A percentile compares a stretch with the other conserved stretches of the same genome.
These are phyloP conservation scores for Sebastes aleutianus DNA, from an alignment of 2,797 vertebrate genomes.

Conservation along the genomic window DNA sequence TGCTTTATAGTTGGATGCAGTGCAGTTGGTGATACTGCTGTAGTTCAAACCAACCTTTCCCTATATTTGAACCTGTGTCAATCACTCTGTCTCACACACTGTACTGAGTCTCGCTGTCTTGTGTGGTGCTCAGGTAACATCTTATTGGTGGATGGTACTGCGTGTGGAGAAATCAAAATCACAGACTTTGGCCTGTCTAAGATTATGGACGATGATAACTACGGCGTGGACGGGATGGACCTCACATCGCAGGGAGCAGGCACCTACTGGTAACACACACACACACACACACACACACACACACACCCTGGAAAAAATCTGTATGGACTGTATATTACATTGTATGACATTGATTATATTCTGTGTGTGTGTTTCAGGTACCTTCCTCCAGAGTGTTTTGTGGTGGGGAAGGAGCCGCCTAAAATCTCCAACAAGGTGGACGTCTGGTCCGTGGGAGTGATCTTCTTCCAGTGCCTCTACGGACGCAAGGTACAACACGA, in stretches of 20 bases:
- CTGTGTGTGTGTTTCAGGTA: conserved; percentile 83
- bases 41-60: neutral
- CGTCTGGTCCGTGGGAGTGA: conserved; percentile 98
- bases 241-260: conserved; percentile 98
- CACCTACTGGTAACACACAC: conserved; percentile 91
- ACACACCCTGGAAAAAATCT: neutral
- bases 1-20: neutral
- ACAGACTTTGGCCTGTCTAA: conserved; percentile 98
- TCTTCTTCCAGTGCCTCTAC: conserved; percentile 99
- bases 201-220: conserved; percentile 99
- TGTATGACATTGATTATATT: neutral
- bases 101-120: neutral
- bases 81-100: neutral
- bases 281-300: neutral
- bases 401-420: conserved; percentile 97
- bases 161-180: conserved; percentile 99
- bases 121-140: conserved; percentile 88
- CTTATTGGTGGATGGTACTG: conserved; percentile 96
- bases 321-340: neutral
- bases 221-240: conserved; percentile 98
- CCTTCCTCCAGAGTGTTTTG: conserved; percentile 98
- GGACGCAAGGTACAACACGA: conserved; percentile 91
- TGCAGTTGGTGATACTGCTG: neutral
- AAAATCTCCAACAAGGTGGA: conserved; percentile 99
- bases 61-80: neutral